A percentile compares a stretch with the other conserved stretches of the same genome.
These are phyloP conservation scores for Saxidomus purpurata DNA, from an alignment of 1,140 invertebrate genomes.

Conservation along the genomic window DNA sequence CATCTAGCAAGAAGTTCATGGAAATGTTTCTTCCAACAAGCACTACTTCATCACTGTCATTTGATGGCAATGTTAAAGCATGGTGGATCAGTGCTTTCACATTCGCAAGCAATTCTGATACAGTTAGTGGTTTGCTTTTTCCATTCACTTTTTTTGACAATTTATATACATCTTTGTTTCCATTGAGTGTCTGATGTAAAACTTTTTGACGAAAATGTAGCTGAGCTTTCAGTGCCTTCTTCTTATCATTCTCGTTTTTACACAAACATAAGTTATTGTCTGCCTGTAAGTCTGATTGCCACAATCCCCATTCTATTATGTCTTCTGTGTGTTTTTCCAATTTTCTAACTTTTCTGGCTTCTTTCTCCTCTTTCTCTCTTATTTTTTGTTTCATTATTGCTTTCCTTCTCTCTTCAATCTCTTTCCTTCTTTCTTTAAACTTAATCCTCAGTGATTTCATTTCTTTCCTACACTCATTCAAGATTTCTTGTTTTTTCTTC, in stretches of 20 bases:
- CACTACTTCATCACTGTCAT: slow-evolving; percentile 2
- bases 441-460: background rate
- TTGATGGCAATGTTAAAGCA: slow-evolving; percentile 5
- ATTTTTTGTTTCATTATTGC: slow-evolving; percentile 30
- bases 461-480: slow-evolving; percentile 9
- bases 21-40: background rate
- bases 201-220: slow-evolving; percentile 42
- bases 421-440: slow-evolving; percentile 38
- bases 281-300: slow-evolving; percentile 44
- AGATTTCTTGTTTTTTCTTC: slow-evolving; percentile 38
- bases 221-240: slow-evolving; percentile 33
- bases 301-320: slow-evolving; percentile 49
- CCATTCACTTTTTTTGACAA: slow-evolving; percentile 39
- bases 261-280: slow-evolving; percentile 38
- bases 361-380: slow-evolving; percentile 32
- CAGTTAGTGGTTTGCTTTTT: background rate
- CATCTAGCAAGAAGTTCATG: slow-evolving; percentile 22
- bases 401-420: slow-evolving; percentile 46
- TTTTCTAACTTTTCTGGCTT: slow-evolving; percentile 7
- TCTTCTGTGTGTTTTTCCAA: slow-evolving; percentile 6
- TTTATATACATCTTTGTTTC: slow-evolving; percentile 48
- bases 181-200: slow-evolving; percentile 16
- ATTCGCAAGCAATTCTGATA: slow-evolving; percentile 19
- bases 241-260: slow-evolving; percentile 24
- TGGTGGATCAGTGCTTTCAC: slow-evolving; percentile 38